Conservation (phyloP, 1,140 invertebrate genomes). For the Euwallacea similis region DNA sequence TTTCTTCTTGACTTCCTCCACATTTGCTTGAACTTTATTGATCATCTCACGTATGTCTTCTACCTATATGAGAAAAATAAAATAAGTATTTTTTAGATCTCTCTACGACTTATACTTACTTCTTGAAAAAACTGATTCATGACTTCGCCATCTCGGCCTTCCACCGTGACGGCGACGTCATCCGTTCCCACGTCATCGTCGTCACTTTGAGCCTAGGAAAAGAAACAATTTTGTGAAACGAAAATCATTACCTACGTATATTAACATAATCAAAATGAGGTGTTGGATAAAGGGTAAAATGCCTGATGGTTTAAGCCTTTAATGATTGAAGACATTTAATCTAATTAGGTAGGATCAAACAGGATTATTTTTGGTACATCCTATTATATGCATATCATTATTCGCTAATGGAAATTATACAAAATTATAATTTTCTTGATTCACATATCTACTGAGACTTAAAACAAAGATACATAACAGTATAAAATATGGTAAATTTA, state of each 20-base stretch:
- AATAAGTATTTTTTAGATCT: not conserved
- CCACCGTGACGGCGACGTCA: constrained; percentile 88
- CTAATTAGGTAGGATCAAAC: too few relatives aligned
- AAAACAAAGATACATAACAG: too few relatives aligned
- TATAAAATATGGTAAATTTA: too few relatives aligned
- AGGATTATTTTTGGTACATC: too few relatives aligned
- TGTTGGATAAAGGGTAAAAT: too few relatives aligned
- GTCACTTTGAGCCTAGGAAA: constrained; percentile 84
- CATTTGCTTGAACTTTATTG: constrained; percentile 98
- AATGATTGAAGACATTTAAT: too few relatives aligned
- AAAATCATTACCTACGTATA: not conserved
- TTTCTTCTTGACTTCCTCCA: constrained; percentile 99
- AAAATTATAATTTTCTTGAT: too few relatives aligned
- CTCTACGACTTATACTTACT: constrained; percentile 58
- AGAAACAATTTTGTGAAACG: constrained; percentile 19
- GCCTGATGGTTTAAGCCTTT: too few relatives aligned
- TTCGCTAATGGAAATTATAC: too few relatives aligned
- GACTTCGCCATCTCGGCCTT: constrained; percentile 79
- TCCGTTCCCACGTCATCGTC: constrained; percentile 90
- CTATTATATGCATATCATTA: too few relatives aligned
- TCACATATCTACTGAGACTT: too few relatives aligned
- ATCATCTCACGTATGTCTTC: constrained; percentile 99
- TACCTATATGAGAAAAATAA: constrained; percentile 64
- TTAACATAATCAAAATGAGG: too few relatives aligned
- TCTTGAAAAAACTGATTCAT: constrained; percentile 98